Evolutionary conservation across 1,140 invertebrate species (phyloP), one percentile per base, ranked within the genome.

Genomic region (Lordiphosa stackelbergi): DNA sequence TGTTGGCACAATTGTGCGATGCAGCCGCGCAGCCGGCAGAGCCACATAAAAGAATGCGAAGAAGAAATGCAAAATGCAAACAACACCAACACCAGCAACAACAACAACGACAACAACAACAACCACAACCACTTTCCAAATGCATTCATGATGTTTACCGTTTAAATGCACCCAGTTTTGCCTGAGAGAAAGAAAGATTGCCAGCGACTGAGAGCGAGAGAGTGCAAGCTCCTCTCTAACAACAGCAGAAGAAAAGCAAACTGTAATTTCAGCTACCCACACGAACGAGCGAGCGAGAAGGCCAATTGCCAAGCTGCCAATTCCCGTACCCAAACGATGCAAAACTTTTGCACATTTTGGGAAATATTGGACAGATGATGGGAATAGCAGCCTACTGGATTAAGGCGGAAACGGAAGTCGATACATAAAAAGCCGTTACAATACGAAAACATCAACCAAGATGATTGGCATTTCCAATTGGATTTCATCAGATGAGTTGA

Each of bases 41-140:
- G 47, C 36, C 11, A 75, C 78, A 81, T 61, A 71, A 85, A 85
- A 79, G 70, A 85, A 85, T 84, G 72, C 74, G 70, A 84, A 85
- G 79, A 74, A 84, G 79, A 74, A 84, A 84, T 79, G 75, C 75
- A 79, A 79, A 79, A 79, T 79, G 77, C 75, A 79, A 79, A 79
- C 75, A 79, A 71, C 75, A 79, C 75, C 71, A 78, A 66, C 72
- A 45, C 47, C 59, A 60, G 65, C 60, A 53, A 62, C 45, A 59
- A 55, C 60, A 79, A 77, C 60, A 53, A 56, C 45, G 53, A 49
- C 60, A 79, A 77, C 77, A 79, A 73, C 72, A 54, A 62, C 59
- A 60, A 66, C 63, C 43, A 66, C 60, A 69, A 69, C 66, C 75
- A 79, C 75, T 79, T 79, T 79, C 75, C 75, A 79, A 79, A 79